These are phyloP conservation scores for Emydura subglobosa DNA, from an alignment of 2,113 vertebrate species.

Conservation along the genomic window DNA sequence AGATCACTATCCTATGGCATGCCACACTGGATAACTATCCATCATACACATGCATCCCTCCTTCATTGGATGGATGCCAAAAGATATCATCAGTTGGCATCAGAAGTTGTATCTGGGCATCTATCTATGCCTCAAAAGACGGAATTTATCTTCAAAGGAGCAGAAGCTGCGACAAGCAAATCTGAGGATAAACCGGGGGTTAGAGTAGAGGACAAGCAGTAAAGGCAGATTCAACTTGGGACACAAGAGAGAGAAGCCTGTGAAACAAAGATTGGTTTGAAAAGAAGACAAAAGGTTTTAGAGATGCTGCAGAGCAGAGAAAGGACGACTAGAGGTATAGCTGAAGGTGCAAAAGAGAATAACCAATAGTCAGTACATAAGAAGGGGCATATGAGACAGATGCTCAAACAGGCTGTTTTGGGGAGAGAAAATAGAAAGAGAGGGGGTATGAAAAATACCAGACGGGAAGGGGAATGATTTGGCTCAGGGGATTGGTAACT, in stretches of 20 bases:
- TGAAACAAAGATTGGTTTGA: background rate
- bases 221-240: constrained; percentile 21
- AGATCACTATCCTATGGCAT: background rate
- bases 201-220: constrained; percentile 6
- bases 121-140: background rate
- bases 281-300: background rate
- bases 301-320: background rate
- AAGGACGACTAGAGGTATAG: background rate
- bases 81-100: background rate
- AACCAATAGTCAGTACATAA: background rate
- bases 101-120: constrained; percentile 1
- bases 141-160: background rate
- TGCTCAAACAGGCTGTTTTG: background rate
- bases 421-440: background rate
- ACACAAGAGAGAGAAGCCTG: rapidly evolving
- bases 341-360: background rate
- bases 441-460: background rate
- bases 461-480: background rate
- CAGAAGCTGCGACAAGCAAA: background rate
- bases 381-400: background rate
- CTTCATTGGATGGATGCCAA: background rate
- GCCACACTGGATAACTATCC: background rate
- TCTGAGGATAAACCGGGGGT: background rate
- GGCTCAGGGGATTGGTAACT: background rate
- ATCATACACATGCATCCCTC: background rate